These are phyloP conservation scores for Ptychadena robeensis DNA, from an alignment of 2,797 vertebrate genomes.

Conservation along the genomic window DNA sequence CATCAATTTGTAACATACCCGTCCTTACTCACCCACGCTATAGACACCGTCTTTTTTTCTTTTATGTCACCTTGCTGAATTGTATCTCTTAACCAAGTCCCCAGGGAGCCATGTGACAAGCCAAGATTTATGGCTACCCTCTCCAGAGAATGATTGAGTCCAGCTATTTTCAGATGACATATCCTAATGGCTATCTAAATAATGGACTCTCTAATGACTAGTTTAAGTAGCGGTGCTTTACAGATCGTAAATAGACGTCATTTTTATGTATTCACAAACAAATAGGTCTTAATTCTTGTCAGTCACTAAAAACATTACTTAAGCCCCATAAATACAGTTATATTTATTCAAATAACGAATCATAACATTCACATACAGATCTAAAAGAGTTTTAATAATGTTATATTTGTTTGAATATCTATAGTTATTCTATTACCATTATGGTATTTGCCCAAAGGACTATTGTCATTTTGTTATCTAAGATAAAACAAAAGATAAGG, in stretches of 20 bases:
- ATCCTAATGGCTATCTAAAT: conserved; percentile 13
- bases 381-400: no score
- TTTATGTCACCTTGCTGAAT: not conserved
- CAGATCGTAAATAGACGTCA: not conserved
- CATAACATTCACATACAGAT: not conserved
- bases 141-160: not conserved
- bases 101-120: conserved; percentile 1
- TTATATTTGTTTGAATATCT: no score
- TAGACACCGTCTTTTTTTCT: not conserved
- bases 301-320: not conserved
- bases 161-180: not conserved
- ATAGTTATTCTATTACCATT: no score
- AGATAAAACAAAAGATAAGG: no score
- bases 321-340: not conserved
- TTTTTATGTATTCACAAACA: not conserved
- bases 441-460: no score
- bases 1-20: conserved; percentile 11
- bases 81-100: not conserved
- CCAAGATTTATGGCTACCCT: not conserved
- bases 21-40: not conserved
- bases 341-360: not conserved
- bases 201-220: conserved; percentile 4
- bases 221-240: not conserved
- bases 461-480: no score
- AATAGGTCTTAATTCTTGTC: not conserved